Evolutionary conservation across 2,888 invertebrate species (phyloP).

Genomic region (Epinotia demarniana): DNA sequence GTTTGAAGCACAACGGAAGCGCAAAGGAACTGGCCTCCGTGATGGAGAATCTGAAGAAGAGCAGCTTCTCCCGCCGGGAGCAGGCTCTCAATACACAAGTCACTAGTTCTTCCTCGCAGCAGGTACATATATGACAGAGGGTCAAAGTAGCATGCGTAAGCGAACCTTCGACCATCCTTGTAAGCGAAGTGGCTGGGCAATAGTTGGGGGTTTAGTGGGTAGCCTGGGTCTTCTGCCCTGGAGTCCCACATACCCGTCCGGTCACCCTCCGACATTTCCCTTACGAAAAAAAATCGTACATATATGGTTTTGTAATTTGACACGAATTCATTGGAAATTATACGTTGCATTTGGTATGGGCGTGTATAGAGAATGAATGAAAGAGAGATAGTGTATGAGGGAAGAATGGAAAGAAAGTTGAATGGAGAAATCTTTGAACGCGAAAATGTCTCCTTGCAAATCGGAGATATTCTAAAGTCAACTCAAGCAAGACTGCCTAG

Average conservation of each 20-base stretch:
- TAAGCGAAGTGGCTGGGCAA: no score
- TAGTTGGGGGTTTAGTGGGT: no score
- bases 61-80: slow-evolving; percentile 81
- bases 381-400: neutral
- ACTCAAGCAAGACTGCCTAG: neutral
- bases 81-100: slow-evolving; percentile 81
- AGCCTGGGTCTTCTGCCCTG: no score
- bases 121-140: slow-evolving; percentile 65
- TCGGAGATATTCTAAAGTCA: neutral
- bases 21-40: slow-evolving; percentile 87
- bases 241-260: no score
- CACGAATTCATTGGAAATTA: no score
- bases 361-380: no score
- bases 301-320: no score
- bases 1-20: slow-evolving; percentile 81
- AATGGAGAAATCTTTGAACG: neutral
- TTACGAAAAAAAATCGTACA: no score
- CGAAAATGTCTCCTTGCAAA: neutral
- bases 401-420: neutral
- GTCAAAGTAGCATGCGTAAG: no score
- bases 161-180: no score
- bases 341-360: no score
- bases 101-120: slow-evolving; percentile 82
- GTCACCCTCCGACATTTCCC: no score
- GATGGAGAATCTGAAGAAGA: slow-evolving; percentile 90